phyloP scores from a whole-genome alignment of 2,797 vertebrate genomes.

The Acipenser oxyrinchus region DNA sequence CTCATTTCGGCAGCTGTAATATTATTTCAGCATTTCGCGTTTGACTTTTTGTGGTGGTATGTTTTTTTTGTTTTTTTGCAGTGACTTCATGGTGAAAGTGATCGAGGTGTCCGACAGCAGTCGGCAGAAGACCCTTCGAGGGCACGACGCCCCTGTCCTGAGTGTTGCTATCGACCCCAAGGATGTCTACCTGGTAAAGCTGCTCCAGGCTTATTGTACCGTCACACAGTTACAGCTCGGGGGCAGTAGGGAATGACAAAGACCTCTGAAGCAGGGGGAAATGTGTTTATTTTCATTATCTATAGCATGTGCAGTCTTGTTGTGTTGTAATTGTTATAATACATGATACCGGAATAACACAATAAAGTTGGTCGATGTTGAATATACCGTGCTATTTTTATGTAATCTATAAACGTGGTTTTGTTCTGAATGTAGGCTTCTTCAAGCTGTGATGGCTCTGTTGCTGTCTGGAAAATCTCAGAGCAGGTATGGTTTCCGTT shows the following conservation, averaged over 20 bases:
- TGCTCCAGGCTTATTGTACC: not conserved
- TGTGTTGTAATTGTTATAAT: too few relatives aligned
- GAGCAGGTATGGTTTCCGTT: conserved; percentile 68
- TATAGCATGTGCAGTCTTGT: too few relatives aligned
- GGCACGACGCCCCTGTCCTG: conserved; percentile 84
- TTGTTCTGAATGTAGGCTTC: conserved; percentile 62
- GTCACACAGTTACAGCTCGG: too few relatives aligned
- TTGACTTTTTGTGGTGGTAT: not conserved
- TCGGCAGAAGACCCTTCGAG: conserved; percentile 84
- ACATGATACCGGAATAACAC: too few relatives aligned
- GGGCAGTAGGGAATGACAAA: too few relatives aligned
- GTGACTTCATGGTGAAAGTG: conserved; percentile 92
- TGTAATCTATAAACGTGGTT: too few relatives aligned
- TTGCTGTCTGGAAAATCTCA: conserved; percentile 82
- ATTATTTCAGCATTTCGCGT: not conserved
- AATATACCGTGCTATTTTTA: too few relatives aligned
- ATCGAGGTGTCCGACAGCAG: conserved; percentile 83
- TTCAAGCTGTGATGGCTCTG: conserved; percentile 86
- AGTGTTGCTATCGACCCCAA: conserved; percentile 87
- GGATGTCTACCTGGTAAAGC: conserved; percentile 76
- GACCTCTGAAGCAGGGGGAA: too few relatives aligned
- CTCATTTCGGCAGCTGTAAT: not conserved
- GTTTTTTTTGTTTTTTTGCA: conserved; percentile 33
- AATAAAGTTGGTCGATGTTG: too few relatives aligned
- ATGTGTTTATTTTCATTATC: too few relatives aligned